phyloP scores from a whole-genome alignment of 35 echinoderm and acorn worm genomes.

The Chiridota heheva region DNA sequence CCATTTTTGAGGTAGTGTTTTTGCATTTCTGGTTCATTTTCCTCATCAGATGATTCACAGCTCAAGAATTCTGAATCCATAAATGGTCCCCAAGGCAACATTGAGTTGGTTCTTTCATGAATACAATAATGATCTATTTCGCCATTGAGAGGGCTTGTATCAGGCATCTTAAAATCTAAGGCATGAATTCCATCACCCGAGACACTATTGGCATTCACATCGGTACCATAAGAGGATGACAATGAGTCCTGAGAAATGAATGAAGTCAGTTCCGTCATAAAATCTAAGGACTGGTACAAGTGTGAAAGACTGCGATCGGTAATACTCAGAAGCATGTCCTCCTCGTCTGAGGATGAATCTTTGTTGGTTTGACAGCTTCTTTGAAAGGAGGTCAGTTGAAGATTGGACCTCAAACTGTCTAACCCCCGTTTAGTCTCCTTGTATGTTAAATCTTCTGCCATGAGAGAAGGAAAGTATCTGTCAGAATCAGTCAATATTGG shows the following conservation, averaged over 20 bases:
- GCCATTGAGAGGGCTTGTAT: too few relatives aligned
- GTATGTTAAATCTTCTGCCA: conserved; percentile 25
- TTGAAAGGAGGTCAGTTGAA: conserved; percentile 9
- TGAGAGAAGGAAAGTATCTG: conserved; percentile 40
- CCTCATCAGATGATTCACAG: too few relatives aligned
- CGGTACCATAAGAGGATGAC: conserved; percentile 26
- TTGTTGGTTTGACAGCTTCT: not conserved
- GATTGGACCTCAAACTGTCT: conserved; percentile 31
- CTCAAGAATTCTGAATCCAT: too few relatives aligned
- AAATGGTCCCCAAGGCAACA: too few relatives aligned
- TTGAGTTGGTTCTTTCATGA: too few relatives aligned
- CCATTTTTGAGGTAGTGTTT: too few relatives aligned
- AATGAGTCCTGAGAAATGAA: conserved; percentile 11
- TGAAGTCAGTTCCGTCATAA: conserved; percentile 69
- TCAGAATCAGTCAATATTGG: conserved; percentile 31
- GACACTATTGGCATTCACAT: too few relatives aligned
- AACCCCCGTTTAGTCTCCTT: conserved; percentile 39
- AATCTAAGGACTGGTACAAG: conserved; percentile 93
- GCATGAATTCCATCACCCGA: too few relatives aligned
- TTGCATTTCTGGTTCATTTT: too few relatives aligned
- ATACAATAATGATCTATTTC: too few relatives aligned
- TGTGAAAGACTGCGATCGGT: conserved; percentile 82
- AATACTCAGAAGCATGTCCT: conserved; percentile 70
- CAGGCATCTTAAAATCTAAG: too few relatives aligned
- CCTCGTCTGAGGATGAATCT: not conserved